Percentiles rank a stretch among this genome's conserved stretches.
phyloP scores from a whole-genome alignment of 2,888 invertebrate genomes.

The Hedya salicella region DNA sequence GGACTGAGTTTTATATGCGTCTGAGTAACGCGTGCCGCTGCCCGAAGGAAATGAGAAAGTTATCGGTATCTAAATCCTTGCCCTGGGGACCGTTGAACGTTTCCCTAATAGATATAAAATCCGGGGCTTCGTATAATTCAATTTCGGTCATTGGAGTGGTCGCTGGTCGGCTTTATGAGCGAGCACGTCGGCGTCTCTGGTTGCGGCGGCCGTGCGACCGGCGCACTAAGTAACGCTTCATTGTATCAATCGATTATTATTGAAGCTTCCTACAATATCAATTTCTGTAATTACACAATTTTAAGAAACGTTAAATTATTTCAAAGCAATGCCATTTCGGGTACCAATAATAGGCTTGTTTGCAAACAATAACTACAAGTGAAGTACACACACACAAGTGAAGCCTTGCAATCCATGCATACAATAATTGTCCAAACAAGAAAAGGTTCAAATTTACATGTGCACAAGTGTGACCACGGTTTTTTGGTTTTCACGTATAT shows the following conservation, averaged over 20 bases:
- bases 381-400: too few species aligned
- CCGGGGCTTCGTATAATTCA: slow-evolving; percentile 78
- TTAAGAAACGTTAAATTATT: too few species aligned
- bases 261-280: not conserved
- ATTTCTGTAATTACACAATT: too few species aligned
- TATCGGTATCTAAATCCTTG: slow-evolving; percentile 80
- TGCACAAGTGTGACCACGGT: too few species aligned
- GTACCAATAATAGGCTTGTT: too few species aligned
- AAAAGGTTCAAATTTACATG: too few species aligned
- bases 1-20: slow-evolving; percentile 64
- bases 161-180: slow-evolving; percentile 66
- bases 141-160: slow-evolving; percentile 68
- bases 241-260: not conserved
- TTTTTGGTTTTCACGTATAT: too few species aligned
- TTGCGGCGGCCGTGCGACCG: slow-evolving; percentile 41
- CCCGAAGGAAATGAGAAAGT: slow-evolving; percentile 82
- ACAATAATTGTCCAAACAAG: too few species aligned
- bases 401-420: too few species aligned
- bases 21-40: slow-evolving; percentile 64
- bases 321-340: too few species aligned
- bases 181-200: slow-evolving; percentile 55
- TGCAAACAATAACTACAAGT: too few species aligned
- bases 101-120: slow-evolving; percentile 82
- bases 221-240: slow-evolving; percentile 8
- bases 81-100: slow-evolving; percentile 73